Base-by-base conservation (phyloP, 2,113 vertebrate species). In the Oryzias curvinotus region DNA sequence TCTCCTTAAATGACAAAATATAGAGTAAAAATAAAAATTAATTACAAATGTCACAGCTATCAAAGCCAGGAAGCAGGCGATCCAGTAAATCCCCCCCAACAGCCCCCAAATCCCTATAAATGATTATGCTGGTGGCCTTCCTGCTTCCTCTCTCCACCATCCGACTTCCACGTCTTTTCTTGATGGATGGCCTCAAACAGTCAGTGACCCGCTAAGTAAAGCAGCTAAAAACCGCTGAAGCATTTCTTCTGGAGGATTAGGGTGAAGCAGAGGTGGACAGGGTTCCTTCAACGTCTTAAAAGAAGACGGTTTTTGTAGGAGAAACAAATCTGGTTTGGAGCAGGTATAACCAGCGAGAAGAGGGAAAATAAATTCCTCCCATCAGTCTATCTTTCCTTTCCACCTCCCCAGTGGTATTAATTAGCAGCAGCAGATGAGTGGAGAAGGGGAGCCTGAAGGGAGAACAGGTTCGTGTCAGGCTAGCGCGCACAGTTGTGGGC, bases 401-500 rank as follows among this genome's bases (percentile, higher is more conserved):
- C 77, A 80, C 82, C 81, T 86, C 86, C 86, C 80, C 84, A 84
- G 85, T 90, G 81, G 86, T 89, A 85, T 90, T 88, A 89, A 91
- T 90, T 90, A 91, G 85, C 81, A 87, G 85, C 77, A 85, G 84
- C 83, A 88, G 84, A 88, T 86, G 88, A 89, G 81, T 83, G 77
- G 69, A 85, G 85, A 82, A 69, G 4, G 7, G 56, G 57, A 89
- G 88, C 87, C 85, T 82, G 73, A 70, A 88, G 89, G 81, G 81
- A 88, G 71, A 83, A 63, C 69, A 81, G 77, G 89, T 90, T 90
- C 87, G 84, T 79, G 73, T 81, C 77, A 87, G 87, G 88, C 85
- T 87, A 84, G 78, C 60, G 46, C 67, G 15, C 47, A 26, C 73
- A 69, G 71, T 73, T 71, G 49, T 61, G 53, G 36, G 45, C 55